Base-by-base conservation (phyloP, 2,888 invertebrate species). In the Pseudolycoriella hygida region DNA sequence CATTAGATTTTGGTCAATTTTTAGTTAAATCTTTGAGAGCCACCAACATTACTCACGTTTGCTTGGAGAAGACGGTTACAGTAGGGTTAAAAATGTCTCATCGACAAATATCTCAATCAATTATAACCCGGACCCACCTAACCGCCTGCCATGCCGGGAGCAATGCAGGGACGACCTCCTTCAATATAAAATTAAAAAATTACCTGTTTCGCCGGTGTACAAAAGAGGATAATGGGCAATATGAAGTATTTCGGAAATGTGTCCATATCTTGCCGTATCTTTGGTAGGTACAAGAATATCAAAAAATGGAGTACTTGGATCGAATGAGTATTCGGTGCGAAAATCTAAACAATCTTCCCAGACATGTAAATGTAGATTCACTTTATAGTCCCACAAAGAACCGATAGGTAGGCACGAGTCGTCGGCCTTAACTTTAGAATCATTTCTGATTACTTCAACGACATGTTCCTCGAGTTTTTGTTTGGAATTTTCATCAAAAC, bases 211-310 rank as follows among this genome's bases (percentile, higher is more conserved):
- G n/a, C 92, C 92, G n/a, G 88, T 88, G 51, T 84, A 80, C 63
- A 93, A 74, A 8, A 90, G 86, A 0, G 90, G 82, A 53, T 79
- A 77, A 30, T 77, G 74, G 2, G 75, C 72, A 8, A 73, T 66
- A 14, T 90, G 69, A 11, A 92, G 67, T 54, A 81, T 75, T 54
- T 84, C 77, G 0, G 61, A 55, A 1, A 65, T 52, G 45, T 57
- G 62, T 2, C 88, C 86, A 57, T 81, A 90, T 53, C 89, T 73
- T 0, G 88, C 82, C 0, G 90, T 92, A 57, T 92, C 90, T n/a
- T 80, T 74, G 0, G 92, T 92, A 0, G 90, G 92, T 8, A 92
- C 90, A 8, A 89, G 68, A 58, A 87, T 85, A 57, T 92, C 89
- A 57, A 89, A 90, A 65, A 88, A 92, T 1, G 88, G 83, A 19